Percentiles rank a stretch among this genome's conserved stretches.
phyloP scores from a whole-genome alignment of 2,113 vertebrate genomes.

The Psephotus haematonotus region DNA sequence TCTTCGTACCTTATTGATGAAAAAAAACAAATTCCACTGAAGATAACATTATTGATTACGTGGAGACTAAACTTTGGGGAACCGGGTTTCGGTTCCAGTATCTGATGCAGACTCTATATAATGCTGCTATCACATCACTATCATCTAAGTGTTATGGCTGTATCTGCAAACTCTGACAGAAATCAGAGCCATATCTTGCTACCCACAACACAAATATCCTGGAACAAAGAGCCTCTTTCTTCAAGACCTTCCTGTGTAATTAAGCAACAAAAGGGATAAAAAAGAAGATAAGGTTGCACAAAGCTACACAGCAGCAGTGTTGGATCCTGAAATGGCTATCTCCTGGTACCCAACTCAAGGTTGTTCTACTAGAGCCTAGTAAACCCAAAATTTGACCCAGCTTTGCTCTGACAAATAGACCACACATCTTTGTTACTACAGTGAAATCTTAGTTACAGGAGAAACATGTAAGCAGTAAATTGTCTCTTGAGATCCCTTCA shows the following conservation, averaged over 20 bases:
- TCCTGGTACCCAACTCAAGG: not conserved
- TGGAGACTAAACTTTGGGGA: not conserved
- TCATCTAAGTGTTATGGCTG: not conserved
- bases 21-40: not conserved
- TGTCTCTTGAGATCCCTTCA: not conserved
- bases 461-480: not conserved
- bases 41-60: not conserved
- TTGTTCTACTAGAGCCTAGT: not conserved
- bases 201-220: not conserved
- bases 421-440: not conserved
- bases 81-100: not conserved
- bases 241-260: not conserved
- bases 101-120: not conserved
- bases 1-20: not conserved
- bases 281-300: not conserved
- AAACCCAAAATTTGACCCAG: not conserved
- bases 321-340: not conserved
- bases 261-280: not conserved
- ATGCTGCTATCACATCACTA: not conserved
- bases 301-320: not conserved
- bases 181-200: not conserved
- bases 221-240: not conserved
- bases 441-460: not conserved
- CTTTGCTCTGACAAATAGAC: not conserved
- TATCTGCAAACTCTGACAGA: not conserved